These are phyloP conservation scores for Zhengitettix transpicula DNA, from an alignment of 2,888 invertebrate species.

Conservation along the genomic window DNA sequence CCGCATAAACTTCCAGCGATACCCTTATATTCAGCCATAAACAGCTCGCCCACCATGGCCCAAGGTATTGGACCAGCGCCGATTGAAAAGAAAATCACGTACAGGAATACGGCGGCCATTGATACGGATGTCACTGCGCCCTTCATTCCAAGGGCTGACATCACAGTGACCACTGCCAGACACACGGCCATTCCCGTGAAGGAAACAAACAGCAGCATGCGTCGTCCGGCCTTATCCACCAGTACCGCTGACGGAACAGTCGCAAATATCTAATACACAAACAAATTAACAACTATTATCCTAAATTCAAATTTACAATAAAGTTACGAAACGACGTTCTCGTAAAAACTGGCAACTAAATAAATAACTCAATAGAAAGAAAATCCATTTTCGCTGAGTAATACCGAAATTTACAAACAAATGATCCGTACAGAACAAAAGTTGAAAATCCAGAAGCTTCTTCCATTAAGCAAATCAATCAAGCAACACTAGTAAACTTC, in stretches of 20 bases:
- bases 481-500: too few species aligned
- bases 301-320: too few species aligned
- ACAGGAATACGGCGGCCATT: slow-evolving; percentile 24
- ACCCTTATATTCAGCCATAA: slow-evolving; percentile 56
- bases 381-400: too few species aligned
- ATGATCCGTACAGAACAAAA: too few species aligned
- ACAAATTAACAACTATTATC: neutral
- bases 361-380: too few species aligned
- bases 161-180: slow-evolving; percentile 48
- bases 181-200: slow-evolving; percentile 55
- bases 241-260: slow-evolving; percentile 58
- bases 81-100: slow-evolving; percentile 42
- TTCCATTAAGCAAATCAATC: too few species aligned
- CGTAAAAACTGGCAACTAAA: too few species aligned
- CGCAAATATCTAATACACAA: slow-evolving; percentile 22
- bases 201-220: slow-evolving; percentile 54
- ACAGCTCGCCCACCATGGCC: slow-evolving; percentile 71
- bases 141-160: slow-evolving; percentile 32
- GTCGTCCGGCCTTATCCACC: slow-evolving; percentile 66
- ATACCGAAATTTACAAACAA: too few species aligned
- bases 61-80: slow-evolving; percentile 80
- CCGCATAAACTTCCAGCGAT: slow-evolving; percentile 23
- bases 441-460: too few species aligned
- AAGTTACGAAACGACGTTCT: too few species aligned
- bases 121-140: slow-evolving; percentile 18